Percentiles rank a stretch among this genome's conserved stretches.
Evolutionary conservation across 2,797 vertebrate genomes (phyloP).

Genomic region (Intellagama lesueurii): DNA sequence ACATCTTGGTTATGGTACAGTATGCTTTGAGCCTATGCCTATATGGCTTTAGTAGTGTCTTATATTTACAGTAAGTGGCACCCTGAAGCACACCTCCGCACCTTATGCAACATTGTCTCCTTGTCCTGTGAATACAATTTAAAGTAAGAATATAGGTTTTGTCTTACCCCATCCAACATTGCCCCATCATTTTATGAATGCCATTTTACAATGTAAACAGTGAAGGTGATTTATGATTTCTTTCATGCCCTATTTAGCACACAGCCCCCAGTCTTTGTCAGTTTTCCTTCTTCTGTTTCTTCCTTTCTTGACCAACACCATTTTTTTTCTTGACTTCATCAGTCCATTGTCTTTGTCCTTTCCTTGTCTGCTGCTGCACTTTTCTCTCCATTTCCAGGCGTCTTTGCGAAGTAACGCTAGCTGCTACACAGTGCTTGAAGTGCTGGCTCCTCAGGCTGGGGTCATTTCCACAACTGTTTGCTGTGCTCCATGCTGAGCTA

Average conservation of each 20-base stretch:
- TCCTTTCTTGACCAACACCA: not conserved
- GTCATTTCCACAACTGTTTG: slow-evolving; percentile 20
- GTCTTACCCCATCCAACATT: too few species aligned
- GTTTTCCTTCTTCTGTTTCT: not conserved
- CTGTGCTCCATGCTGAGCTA: not conserved
- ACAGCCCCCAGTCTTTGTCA: not conserved
- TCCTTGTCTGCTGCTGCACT: not conserved
- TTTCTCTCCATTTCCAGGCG: not conserved
- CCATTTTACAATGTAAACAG: not conserved
- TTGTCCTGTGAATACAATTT: too few species aligned
- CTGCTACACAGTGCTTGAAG: slow-evolving; percentile 16
- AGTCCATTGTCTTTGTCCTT: not conserved
- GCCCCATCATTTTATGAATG: too few species aligned
- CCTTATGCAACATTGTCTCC: too few species aligned
- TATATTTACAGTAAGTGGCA: too few species aligned
- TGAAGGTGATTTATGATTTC: not conserved
- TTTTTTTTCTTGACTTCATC: not conserved
- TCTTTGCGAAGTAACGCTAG: slow-evolving; percentile 19
- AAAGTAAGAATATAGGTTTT: too few species aligned
- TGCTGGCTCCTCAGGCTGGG: not conserved
- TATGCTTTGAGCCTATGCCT: not conserved
- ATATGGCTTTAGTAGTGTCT: too few species aligned
- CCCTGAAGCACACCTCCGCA: too few species aligned
- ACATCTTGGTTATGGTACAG: not conserved
- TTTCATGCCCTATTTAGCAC: not conserved